Evolutionary conservation across 2,113 vertebrate genomes (phyloP).

Genomic region (Bambusicola thoracicus): DNA sequence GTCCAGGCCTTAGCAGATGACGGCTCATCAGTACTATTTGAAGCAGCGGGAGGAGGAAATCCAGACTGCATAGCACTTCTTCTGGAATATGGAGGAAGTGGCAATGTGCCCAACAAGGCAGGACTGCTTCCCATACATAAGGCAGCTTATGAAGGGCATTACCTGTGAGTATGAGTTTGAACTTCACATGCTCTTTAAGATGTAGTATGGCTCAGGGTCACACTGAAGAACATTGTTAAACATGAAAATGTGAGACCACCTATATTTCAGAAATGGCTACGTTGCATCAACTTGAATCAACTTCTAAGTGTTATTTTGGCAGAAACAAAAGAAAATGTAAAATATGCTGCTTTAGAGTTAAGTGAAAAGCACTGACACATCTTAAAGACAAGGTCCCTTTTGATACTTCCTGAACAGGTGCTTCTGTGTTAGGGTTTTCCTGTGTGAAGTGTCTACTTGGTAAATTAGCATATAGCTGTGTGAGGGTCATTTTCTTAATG

Average conservation of each 20-base stretch:
- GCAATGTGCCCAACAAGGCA: slow-evolving; percentile 81
- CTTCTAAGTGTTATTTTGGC: neutral
- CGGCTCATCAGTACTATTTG: slow-evolving; percentile 82
- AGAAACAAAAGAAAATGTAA: neutral
- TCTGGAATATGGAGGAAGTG: slow-evolving; percentile 86
- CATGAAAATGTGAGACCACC: neutral
- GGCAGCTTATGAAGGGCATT: slow-evolving; percentile 87
- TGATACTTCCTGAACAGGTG: neutral
- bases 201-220: neutral
- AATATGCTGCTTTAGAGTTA: neutral
- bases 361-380: neutral
- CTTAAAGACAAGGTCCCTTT: neutral
- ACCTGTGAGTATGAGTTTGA: slow-evolving; percentile 81
- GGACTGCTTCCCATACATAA: slow-evolving; percentile 88
- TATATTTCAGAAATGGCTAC: neutral
- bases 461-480: neutral
- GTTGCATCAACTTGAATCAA: neutral
- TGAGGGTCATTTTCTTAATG: neutral
- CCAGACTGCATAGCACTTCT: slow-evolving; percentile 85
- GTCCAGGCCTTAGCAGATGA: slow-evolving; percentile 85
- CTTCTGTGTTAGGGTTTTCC: neutral
- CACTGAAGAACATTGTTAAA: neutral
- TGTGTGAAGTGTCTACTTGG: neutral
- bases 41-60: slow-evolving; percentile 85
- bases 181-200: neutral